A percentile compares a stretch with the other conserved stretches of the same genome.
Evolutionary conservation across 2,113 vertebrate genomes (phyloP).

Genomic region (Myiopsitta monachus): DNA sequence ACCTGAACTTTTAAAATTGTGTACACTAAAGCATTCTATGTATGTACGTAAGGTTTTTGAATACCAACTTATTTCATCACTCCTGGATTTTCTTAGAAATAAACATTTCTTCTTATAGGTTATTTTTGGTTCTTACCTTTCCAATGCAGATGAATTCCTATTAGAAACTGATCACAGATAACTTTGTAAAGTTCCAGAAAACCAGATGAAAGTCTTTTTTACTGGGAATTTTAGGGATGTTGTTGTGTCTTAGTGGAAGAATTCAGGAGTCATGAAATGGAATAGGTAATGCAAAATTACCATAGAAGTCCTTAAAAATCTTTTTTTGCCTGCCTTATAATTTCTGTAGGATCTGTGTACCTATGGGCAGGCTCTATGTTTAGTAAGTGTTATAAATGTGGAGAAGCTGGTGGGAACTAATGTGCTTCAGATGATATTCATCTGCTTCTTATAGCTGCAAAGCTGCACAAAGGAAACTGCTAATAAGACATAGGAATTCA

Average conservation of each 20-base stretch:
- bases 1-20: not conserved
- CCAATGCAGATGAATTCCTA: not conserved
- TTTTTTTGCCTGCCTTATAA: not conserved
- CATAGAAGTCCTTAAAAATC: not conserved
- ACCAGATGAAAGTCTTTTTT: not conserved
- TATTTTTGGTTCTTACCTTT: not conserved
- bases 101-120: not conserved
- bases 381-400: not conserved
- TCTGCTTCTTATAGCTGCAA: not conserved
- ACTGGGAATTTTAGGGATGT: not conserved
- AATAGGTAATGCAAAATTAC: not conserved
- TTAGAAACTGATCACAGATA: not conserved
- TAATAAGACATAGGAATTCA: not conserved
- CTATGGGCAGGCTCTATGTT: not conserved
- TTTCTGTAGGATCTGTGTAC: not conserved
- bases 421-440: not conserved
- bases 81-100: not conserved
- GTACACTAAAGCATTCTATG: accelerated
- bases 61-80: not conserved
- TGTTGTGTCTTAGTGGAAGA: not conserved
- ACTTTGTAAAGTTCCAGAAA: not conserved
- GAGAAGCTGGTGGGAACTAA: not conserved
- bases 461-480: not conserved
- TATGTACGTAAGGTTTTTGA: not conserved
- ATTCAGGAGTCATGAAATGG: not conserved